Conservation (phyloP, 2,888 invertebrate species). For the Netelia melanura region DNA sequence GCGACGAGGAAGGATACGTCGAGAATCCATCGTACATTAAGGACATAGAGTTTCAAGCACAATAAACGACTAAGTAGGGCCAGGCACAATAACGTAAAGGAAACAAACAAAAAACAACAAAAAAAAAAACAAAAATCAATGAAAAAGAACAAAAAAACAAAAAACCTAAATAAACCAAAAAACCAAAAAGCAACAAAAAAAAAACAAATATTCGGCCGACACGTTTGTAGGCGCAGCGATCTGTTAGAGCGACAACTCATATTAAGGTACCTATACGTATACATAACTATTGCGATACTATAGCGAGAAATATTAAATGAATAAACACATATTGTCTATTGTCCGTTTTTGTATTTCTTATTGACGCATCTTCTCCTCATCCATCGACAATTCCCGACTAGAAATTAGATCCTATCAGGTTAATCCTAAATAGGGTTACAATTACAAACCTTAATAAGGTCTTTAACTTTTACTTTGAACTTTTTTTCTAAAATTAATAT, state of each 20-base stretch:
- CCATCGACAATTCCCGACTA: no score
- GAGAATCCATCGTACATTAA: conserved; percentile 71
- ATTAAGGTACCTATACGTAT: conserved; percentile 79
- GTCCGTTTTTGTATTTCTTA: conserved; percentile 75
- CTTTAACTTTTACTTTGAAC: no score
- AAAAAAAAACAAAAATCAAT: conserved; percentile 8
- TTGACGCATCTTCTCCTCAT: conserved; percentile 42
- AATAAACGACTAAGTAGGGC: conserved; percentile 83
- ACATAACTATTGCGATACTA: conserved; percentile 70
- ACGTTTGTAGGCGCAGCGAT: conserved; percentile 83
- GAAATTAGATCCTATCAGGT: no score
- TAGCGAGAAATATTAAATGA: conserved; percentile 83
- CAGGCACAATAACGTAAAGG: conserved; percentile 82
- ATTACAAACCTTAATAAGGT: no score
- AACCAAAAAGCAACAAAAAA: conserved; percentile 7
- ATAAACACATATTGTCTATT: conserved; percentile 85
- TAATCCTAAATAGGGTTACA: no score
- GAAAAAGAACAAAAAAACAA: conserved; percentile 13
- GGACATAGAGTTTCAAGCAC: conserved; percentile 81
- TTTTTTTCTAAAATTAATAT: no score
- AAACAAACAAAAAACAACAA: neutral
- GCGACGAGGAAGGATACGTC: conserved; percentile 64
- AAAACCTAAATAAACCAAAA: conserved; percentile 10
- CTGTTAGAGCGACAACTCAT: conserved; percentile 83
- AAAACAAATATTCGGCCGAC: conserved; percentile 81